Evolutionary conservation across 2,888 invertebrate species (phyloP), one percentile per base, ranked within the genome.

Genomic region (Tinea pellionella): DNA sequence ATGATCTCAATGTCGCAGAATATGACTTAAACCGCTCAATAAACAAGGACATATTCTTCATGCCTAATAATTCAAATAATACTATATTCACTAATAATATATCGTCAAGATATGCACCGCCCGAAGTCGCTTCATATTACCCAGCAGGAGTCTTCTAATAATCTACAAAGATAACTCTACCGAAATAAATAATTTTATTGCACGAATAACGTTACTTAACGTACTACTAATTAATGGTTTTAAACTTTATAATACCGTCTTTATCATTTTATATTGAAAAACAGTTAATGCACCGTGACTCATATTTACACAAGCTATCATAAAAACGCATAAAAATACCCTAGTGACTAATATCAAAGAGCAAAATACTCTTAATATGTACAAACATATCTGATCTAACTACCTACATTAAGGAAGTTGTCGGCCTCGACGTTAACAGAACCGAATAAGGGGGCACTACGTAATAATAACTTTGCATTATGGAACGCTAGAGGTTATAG

Each of bases 361-460:
- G 53, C 53, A 53, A 53, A 53, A 53, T 53, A 24, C 53, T 53
- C 53, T 53, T 53, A 53, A 53, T 53, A 53, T 53, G 53, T 53
- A 24, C 24, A 53, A 53, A 53, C 53, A 53, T 18, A 24, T 53
- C 53, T 53, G 24, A n/a, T n/a, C n/a, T n/a, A n/a, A n/a, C n/a
- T n/a, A n/a, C 2, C 57, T 57, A 32, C 57, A 19, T 32, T 57
- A 57, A 57, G 57, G 57, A 57, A 57, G 57, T 57, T 15, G 57
- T 57, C 57, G 57, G 32, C 57, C 57, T 57, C 57, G 32, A 57
- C 13, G 57, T 57, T 29, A 32, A 32, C 57, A 57, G 8, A 57
- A 30, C 57, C 57, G 29, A 57, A 57, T 57, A 57, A 32, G 57
- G 57, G n/a, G 18, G 18, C 24, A 53, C 53, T 53, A 53, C 53